Evolutionary conservation across 2,888 invertebrate genomes (phyloP), one percentile per base, ranked within the genome.

Genomic region (Dryobota labecula): DNA sequence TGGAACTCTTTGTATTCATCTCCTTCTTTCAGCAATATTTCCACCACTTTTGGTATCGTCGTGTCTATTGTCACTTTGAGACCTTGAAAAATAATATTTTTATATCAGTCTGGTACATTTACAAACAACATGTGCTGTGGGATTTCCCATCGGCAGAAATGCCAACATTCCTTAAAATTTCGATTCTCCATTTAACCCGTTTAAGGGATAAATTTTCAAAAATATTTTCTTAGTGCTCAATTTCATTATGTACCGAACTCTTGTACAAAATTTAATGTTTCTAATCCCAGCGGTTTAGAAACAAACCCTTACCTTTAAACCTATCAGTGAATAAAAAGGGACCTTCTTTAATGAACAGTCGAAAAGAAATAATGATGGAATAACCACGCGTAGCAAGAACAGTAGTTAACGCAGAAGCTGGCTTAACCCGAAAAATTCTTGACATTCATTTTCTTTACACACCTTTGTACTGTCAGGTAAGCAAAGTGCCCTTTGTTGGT

Each of bases 11-110:
- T 93, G 87, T 96, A 97, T 2, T 86, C 86, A 18, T 96, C 92
- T 7, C 95, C 95, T 70, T 97, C 97, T 30, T 96, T 94, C 0
- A 97, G 95, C 27, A 71, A 96, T 93, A 85, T 97, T 88, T 77
- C 95, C 74, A 64, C 96, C 94, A 65, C 96, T 0, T 92, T 84
- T 0, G 97, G 96, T 45, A 96, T 92, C 2, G 94, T 95, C 0
- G 97, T 90, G 88, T 98, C 97, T 61, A 97, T 96, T 0, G 92
- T 94, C 2, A 97, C 91, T 87, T 95, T 92, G 56, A 97, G 85
- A 65, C 97, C 97, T 97, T 86, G 9, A 63, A 64, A 43, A 24
- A 49, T 20, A 13, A 0, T 8, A 38, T 24, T 38, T 27, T 24
- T 57, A 36, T 18, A 18, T 57, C 9, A 57, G 24, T 57, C 5